A percentile compares a stretch with the other conserved stretches of the same genome.
These are phyloP conservation scores for Paragorgia papillata DNA, from an alignment of 92 coral and sea anemone genomes.

Conservation along the genomic window DNA sequence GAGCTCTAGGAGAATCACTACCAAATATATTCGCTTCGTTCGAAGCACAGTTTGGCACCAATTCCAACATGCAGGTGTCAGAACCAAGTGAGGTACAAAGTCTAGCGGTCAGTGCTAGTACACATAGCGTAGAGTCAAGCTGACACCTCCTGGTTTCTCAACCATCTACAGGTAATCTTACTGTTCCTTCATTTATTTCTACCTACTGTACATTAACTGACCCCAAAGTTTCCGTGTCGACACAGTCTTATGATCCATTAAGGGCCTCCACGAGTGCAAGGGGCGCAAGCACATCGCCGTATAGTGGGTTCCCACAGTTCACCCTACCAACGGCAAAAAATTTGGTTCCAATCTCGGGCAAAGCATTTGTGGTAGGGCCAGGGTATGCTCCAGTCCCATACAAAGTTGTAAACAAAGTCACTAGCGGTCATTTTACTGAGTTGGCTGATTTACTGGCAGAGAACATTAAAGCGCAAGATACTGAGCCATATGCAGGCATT, in stretches of 20 bases:
- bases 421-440: constrained; percentile 19
- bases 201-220: constrained; percentile 4
- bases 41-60: constrained; percentile 11
- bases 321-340: background rate
- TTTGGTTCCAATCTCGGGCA: constrained; percentile 7
- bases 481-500: too few species aligned
- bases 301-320: background rate
- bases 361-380: constrained; percentile 36
- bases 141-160: background rate
- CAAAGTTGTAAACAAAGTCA: background rate
- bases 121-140: constrained; percentile 13
- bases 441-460: constrained; percentile 31
- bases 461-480: constrained; percentile 37
- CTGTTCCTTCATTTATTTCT: constrained; percentile 22
- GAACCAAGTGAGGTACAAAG: background rate
- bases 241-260: background rate
- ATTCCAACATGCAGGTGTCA: too few species aligned
- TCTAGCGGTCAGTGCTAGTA: background rate
- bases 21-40: constrained; percentile 5
- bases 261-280: background rate
- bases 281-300: background rate
- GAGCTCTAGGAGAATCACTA: constrained; percentile 3
- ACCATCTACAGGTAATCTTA: constrained; percentile 18
- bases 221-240: background rate
- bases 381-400: constrained; percentile 40